Percentiles rank a stretch among this genome's conserved stretches.
These are phyloP conservation scores for Gulo gulo DNA, from an alignment of 2,113 vertebrate species.

Conservation along the genomic window DNA sequence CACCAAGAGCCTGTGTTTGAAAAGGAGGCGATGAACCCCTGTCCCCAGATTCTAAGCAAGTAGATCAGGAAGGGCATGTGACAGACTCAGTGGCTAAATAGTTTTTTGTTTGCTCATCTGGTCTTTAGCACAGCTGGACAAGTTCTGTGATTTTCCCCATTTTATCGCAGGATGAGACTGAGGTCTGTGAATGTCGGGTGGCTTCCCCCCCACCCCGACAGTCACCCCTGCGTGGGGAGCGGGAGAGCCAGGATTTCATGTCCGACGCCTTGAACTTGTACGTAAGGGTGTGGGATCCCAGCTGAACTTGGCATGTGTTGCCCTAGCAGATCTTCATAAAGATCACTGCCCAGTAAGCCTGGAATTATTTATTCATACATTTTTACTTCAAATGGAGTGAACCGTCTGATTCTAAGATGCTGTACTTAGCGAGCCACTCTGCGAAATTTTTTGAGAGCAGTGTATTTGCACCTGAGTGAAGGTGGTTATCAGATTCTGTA, in stretches of 20 bases:
- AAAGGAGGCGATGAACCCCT: neutral
- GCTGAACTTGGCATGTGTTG: neutral
- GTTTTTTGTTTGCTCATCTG: too few species aligned
- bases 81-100: neutral
- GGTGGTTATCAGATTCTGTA: neutral
- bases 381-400: neutral
- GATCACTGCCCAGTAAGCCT: neutral
- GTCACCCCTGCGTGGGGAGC: neutral
- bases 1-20: too few species aligned
- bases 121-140: neutral
- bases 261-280: neutral
- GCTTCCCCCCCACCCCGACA: neutral
- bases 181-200: neutral
- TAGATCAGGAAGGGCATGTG: rapidly evolving
- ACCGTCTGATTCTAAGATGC: neutral
- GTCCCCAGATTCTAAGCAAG: neutral
- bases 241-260: neutral
- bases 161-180: neutral
- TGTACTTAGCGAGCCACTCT: neutral
- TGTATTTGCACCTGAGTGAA: neutral
- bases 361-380: neutral
- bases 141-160: neutral
- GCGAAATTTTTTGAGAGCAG: neutral
- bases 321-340: neutral
- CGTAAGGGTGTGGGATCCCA: rapidly evolving